phyloP scores from a whole-genome alignment of 2,888 invertebrate species.

The Drosophila differens region DNA sequence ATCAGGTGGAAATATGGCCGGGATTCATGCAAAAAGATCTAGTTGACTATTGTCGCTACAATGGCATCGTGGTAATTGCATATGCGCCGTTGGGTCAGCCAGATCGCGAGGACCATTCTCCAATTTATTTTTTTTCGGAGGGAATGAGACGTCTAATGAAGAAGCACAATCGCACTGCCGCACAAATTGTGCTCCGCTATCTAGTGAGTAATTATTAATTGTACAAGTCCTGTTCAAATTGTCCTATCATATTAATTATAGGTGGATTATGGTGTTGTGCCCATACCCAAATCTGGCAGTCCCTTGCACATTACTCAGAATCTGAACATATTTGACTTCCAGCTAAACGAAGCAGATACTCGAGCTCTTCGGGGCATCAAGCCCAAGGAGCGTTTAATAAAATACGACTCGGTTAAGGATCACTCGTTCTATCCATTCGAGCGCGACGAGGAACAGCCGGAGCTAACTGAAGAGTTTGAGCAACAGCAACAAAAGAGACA shows the following conservation, averaged over 20 bases:
- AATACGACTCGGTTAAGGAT: conserved; percentile 44
- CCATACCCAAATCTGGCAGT: conserved; percentile 87
- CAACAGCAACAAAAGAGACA: not conserved
- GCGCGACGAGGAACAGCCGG: conserved; percentile 41
- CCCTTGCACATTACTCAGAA: conserved; percentile 86
- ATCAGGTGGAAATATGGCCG: conserved; percentile 84
- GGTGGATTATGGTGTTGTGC: conserved; percentile 84
- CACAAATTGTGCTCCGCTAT: conserved; percentile 88
- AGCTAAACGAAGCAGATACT: conserved; percentile 86
- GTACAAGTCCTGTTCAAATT: not conserved
- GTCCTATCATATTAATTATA: conserved; percentile 6
- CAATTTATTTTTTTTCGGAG: conserved; percentile 83
- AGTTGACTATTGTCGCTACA: conserved; percentile 88
- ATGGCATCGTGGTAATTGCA: conserved; percentile 88
- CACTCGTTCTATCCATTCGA: conserved; percentile 75
- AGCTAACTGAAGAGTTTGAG: conserved; percentile 16
- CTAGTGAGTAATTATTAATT: conserved; percentile 84
- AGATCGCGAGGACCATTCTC: conserved; percentile 86
- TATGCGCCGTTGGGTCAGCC: conserved; percentile 91
- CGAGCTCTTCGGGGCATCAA: conserved; percentile 56
- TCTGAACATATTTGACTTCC: conserved; percentile 87
- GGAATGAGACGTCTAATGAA: conserved; percentile 86
- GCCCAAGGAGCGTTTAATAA: conserved; percentile 56
- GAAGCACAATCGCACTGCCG: conserved; percentile 88
- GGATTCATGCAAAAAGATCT: conserved; percentile 86